These are phyloP conservation scores for Sebastes wilsoni DNA, from an alignment of 2,797 vertebrate species.

Conservation along the genomic window DNA sequence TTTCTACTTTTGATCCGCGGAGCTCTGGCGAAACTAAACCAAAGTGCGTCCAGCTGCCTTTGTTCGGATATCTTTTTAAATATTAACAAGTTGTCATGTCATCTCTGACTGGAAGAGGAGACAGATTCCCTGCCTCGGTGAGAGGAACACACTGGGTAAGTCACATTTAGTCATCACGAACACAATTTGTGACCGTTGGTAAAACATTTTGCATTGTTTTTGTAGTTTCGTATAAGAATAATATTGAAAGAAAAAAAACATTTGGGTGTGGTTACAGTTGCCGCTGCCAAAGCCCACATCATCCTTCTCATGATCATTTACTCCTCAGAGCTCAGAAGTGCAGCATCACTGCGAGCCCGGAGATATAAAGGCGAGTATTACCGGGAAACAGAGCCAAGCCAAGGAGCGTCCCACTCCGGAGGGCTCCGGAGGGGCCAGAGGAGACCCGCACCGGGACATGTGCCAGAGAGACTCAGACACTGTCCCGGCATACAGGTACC, in stretches of 20 bases:
- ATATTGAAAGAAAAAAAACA: slow-evolving; percentile 18
- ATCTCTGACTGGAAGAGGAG: slow-evolving; percentile 88
- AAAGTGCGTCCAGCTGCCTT: slow-evolving; percentile 58
- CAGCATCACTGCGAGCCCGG: slow-evolving; percentile 55
- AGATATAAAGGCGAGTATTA: slow-evolving; percentile 52
- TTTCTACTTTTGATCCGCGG: not conserved
- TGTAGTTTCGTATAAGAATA: not conserved
- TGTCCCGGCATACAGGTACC: slow-evolving; percentile 80
- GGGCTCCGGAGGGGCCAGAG: slow-evolving; percentile 85
- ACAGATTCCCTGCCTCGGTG: slow-evolving; percentile 80
- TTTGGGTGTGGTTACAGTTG: slow-evolving; percentile 75
- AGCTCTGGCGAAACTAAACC: not conserved
- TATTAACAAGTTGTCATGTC: slow-evolving; percentile 87
- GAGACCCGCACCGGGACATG: slow-evolving; percentile 86
- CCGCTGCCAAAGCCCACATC: slow-evolving; percentile 43
- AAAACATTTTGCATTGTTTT: fast-evolving
- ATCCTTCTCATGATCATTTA: slow-evolving; percentile 40
- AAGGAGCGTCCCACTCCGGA: slow-evolving; percentile 86
- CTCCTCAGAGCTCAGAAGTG: slow-evolving; percentile 60
- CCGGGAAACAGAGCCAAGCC: slow-evolving; percentile 2
- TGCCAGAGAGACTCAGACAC: slow-evolving; percentile 87
- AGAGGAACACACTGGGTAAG: slow-evolving; percentile 88
- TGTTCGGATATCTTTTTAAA: slow-evolving; percentile 75
- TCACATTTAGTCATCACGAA: slow-evolving; percentile 28
- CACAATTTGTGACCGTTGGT: not conserved